Conservation (phyloP, 2,888 invertebrate genomes). For the Eupelmus urozonus region DNA sequence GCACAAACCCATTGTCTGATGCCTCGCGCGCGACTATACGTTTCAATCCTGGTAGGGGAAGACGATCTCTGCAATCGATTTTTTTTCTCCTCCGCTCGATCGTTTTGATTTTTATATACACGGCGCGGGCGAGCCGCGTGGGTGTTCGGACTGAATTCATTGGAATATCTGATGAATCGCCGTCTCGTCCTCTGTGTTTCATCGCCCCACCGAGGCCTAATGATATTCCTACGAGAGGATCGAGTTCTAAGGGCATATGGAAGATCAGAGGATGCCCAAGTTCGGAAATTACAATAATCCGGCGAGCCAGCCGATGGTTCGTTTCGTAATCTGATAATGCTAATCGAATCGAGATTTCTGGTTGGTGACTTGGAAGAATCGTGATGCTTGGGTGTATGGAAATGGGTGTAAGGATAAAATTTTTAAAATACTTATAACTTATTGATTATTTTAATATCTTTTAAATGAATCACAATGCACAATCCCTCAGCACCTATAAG, state of each 20-base stretch:
- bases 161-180: slow-evolving; percentile 49
- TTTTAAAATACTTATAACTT: too few species aligned
- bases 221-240: slow-evolving; percentile 13
- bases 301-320: background rate
- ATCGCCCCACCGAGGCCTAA: slow-evolving; percentile 16
- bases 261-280: too few species aligned
- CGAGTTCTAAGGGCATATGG: background rate
- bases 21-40: background rate
- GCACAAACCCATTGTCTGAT: slow-evolving; percentile 45
- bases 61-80: slow-evolving; percentile 2
- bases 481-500: too few species aligned
- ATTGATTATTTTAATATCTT: too few species aligned
- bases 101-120: slow-evolving; percentile 23
- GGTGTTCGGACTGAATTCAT: slow-evolving; percentile 55
- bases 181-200: slow-evolving; percentile 39
- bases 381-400: too few species aligned
- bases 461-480: slow-evolving; percentile 7
- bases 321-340: slow-evolving; percentile 38
- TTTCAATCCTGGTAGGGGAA: slow-evolving; percentile 29
- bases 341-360: slow-evolving; percentile 25
- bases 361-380: slow-evolving; percentile 28
- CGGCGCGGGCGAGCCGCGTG: slow-evolving; percentile 38
- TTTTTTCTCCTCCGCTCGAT: background rate
- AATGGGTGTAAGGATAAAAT: too few species aligned
- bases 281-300: slow-evolving; percentile 45